Conservation (phyloP, 2,113 vertebrate species). For the Pyrgilauda ruficollis region DNA sequence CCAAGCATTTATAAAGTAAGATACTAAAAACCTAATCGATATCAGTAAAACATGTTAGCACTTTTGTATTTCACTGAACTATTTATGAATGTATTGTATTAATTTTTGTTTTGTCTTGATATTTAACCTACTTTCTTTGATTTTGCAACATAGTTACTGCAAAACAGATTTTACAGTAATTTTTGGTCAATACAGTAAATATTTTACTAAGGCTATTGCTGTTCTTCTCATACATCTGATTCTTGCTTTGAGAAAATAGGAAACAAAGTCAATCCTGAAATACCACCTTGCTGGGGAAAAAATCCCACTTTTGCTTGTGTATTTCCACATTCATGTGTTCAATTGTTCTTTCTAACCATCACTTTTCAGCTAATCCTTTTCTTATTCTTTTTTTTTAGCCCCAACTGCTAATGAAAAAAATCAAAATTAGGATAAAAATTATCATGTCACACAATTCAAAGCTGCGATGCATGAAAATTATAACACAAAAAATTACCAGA, state of each 20-base stretch:
- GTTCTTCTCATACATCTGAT: not conserved
- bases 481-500: not conserved
- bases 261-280: not conserved
- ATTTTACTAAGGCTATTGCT: not conserved
- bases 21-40: not conserved
- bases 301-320: accelerated
- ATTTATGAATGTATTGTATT: not conserved
- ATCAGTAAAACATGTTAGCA: not conserved
- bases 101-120: not conserved
- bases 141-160: not conserved
- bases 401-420: not conserved
- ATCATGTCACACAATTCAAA: not conserved
- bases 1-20: not conserved
- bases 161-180: not conserved
- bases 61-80: not conserved
- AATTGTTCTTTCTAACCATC: not conserved
- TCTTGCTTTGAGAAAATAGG: not conserved
- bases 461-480: not conserved
- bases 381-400: not conserved
- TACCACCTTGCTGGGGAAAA: not conserved
- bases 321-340: not conserved
- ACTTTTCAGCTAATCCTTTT: not conserved
- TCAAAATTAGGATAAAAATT: not conserved
- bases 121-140: not conserved
- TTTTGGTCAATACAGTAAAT: not conserved